phyloP scores from a whole-genome alignment of 1,140 invertebrate genomes.

The Drosophila sproati region DNA sequence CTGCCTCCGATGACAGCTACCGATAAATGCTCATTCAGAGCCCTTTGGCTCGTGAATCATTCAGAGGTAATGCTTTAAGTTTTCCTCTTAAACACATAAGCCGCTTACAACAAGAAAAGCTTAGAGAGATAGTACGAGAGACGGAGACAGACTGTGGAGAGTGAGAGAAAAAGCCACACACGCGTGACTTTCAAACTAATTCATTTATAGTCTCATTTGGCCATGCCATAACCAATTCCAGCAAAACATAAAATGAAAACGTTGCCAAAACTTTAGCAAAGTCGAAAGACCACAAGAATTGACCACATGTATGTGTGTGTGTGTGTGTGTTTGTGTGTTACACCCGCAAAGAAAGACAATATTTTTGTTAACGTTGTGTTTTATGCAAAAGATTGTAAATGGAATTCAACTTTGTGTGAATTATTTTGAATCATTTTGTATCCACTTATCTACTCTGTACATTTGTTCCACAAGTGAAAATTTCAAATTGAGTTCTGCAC shows the following conservation, averaged over 20 bases:
- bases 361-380: slow-evolving; percentile 60
- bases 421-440: slow-evolving; percentile 43
- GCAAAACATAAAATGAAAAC: slow-evolving; percentile 50
- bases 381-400: slow-evolving; percentile 35
- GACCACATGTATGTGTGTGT: slow-evolving; percentile 5
- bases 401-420: slow-evolving; percentile 59
- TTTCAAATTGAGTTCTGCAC: slow-evolving; percentile 56
- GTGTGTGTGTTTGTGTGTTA: slow-evolving; percentile 12
- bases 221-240: slow-evolving; percentile 69
- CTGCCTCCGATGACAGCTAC: slow-evolving; percentile 29
- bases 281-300: slow-evolving; percentile 24
- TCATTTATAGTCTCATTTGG: slow-evolving; percentile 71
- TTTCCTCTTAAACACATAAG: slow-evolving; percentile 27
- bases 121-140: neutral
- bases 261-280: slow-evolving; percentile 60
- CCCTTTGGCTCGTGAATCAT: slow-evolving; percentile 20
- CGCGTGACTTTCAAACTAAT: slow-evolving; percentile 65
- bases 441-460: slow-evolving; percentile 8
- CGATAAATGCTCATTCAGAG: slow-evolving; percentile 34
- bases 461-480: slow-evolving; percentile 36
- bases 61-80: slow-evolving; percentile 13
- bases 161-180: slow-evolving; percentile 5
- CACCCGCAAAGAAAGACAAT: slow-evolving; percentile 61
- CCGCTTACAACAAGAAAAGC: slow-evolving; percentile 14
- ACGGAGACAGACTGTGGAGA: neutral